Evolutionary conservation across 2,113 vertebrate species (phyloP).

Genomic region (Neotragus moschatus): DNA sequence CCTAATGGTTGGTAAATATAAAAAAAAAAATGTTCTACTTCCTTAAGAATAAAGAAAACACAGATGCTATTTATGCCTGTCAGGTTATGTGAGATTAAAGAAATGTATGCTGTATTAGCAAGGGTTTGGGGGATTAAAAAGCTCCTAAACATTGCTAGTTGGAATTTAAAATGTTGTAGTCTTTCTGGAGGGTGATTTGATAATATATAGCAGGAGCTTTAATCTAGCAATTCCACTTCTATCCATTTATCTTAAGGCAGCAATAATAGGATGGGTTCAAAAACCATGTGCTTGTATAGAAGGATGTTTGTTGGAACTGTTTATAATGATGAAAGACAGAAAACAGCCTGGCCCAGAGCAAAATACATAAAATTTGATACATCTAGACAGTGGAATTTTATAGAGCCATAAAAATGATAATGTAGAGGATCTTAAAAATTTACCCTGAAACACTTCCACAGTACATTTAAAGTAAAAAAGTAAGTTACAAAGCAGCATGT

Average conservation of each 20-base stretch:
- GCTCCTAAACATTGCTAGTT: background rate
- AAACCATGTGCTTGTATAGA: background rate
- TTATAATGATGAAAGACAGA: background rate
- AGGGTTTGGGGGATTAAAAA: background rate
- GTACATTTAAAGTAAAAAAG: background rate
- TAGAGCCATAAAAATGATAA: background rate
- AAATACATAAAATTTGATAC: conserved; percentile 12
- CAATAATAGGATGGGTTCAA: background rate
- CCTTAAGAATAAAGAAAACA: background rate
- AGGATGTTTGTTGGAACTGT: background rate
- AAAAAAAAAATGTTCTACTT: background rate
- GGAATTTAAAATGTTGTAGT: background rate
- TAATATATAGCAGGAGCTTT: background rate
- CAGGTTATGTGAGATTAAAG: background rate
- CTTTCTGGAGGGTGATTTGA: background rate
- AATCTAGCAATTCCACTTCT: background rate
- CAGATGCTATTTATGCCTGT: background rate
- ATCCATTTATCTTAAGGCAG: background rate
- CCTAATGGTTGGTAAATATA: background rate
- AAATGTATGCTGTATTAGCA: background rate
- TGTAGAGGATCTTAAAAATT: background rate
- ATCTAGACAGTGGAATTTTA: background rate
- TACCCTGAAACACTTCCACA: background rate
- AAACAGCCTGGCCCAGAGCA: background rate
- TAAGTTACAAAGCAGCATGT: background rate